Evolutionary conservation across 2,797 vertebrate genomes (phyloP).

Genomic region (Podarcis siculus): DNA sequence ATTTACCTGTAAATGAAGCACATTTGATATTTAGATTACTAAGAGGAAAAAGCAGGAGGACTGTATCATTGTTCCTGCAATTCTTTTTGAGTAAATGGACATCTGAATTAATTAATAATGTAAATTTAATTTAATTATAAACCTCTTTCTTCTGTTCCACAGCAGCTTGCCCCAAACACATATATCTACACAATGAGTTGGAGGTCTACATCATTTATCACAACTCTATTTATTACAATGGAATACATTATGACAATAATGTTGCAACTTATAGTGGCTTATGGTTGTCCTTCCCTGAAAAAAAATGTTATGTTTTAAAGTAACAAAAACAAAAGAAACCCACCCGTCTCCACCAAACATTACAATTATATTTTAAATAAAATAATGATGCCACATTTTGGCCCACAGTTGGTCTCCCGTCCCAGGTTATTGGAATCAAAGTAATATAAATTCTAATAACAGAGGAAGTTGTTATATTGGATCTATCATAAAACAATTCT

Average conservation of each 20-base stretch:
- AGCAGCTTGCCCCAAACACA: conserved; percentile 82
- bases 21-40: conserved; percentile 23
- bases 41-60: background rate
- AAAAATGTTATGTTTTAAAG: conserved; percentile 69
- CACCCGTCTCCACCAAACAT: conserved; percentile 62
- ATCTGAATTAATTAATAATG: conserved; percentile 44
- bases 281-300: conserved; percentile 82
- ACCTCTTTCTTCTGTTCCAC: conserved; percentile 79
- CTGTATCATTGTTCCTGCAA: background rate
- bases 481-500: conserved; percentile 74
- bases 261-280: conserved; percentile 83
- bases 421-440: conserved; percentile 50
- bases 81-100: conserved; percentile 42
- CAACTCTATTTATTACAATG: conserved; percentile 79
- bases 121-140: conserved; percentile 49
- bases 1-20: background rate
- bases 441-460: conserved; percentile 45
- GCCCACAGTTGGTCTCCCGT: conserved; percentile 75
- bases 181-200: conserved; percentile 73
- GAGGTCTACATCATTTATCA: conserved; percentile 76
- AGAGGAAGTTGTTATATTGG: conserved; percentile 54
- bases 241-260: conserved; percentile 82
- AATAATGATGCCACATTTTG: conserved; percentile 75
- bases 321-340: conserved; percentile 50
- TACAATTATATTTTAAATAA: conserved; percentile 64